These are phyloP conservation scores for Andrena camellia DNA, from an alignment of 2,888 invertebrate species.

Conservation along the genomic window DNA sequence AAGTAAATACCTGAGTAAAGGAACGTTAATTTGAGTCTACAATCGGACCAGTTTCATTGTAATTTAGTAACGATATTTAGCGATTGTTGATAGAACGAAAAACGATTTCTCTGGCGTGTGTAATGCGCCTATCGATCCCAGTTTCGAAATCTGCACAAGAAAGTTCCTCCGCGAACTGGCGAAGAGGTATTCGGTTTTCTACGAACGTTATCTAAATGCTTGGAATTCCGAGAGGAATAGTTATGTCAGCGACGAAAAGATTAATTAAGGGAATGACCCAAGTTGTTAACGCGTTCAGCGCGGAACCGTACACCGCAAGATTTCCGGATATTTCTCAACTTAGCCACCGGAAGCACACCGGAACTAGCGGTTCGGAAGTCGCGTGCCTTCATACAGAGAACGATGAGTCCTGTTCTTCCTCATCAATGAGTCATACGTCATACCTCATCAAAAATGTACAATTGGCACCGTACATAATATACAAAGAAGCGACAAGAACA, in stretches of 20 bases:
- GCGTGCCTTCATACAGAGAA: not conserved
- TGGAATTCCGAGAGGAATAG: slow-evolving; percentile 4
- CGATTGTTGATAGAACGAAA: not conserved
- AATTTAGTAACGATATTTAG: not conserved
- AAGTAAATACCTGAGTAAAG: no score
- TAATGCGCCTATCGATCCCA: not conserved
- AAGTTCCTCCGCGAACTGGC: not conserved
- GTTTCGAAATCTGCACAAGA: not conserved
- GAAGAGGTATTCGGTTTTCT: not conserved
- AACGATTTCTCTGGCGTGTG: not conserved
- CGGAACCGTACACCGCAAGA: slow-evolving; percentile 12
- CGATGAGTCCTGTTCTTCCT: slow-evolving; percentile 2
- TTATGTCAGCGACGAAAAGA: slow-evolving; percentile 11
- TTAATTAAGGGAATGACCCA: slow-evolving; percentile 23
- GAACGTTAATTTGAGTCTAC: no score
- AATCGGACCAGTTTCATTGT: no score
- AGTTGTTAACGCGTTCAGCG: slow-evolving; percentile 17
- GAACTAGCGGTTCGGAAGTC: slow-evolving; percentile 18
- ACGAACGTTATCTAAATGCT: not conserved
- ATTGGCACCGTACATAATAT: not conserved
- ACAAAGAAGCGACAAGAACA: not conserved
- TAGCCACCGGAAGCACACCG: slow-evolving; percentile 34
- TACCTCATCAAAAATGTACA: not conserved
- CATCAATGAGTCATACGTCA: slow-evolving; percentile 9
- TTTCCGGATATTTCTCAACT: slow-evolving; percentile 24